Conservation (phyloP, 2,888 invertebrate genomes). For the Cremastobaeus sp. region DNA sequence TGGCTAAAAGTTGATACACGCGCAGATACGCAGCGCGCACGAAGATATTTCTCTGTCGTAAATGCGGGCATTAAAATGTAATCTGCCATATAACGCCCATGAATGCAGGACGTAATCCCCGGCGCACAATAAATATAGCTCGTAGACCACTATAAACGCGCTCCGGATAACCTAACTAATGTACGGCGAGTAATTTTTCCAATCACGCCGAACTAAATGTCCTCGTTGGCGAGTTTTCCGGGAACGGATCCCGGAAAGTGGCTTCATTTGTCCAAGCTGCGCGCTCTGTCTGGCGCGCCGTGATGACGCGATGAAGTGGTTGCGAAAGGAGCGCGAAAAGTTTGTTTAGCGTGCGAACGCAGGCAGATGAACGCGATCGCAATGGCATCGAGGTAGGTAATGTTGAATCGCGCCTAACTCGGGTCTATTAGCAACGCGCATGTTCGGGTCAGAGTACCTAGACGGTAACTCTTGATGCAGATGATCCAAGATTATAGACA, state of each 20-base stretch:
- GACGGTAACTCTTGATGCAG: conserved; percentile 66
- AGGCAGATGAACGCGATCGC: conserved; percentile 29
- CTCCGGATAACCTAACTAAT: too few species aligned
- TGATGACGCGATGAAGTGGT: too few species aligned
- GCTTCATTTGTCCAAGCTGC: too few species aligned
- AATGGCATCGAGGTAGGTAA: conserved; percentile 6
- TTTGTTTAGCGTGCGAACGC: conserved; percentile 28
- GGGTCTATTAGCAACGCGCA: conserved; percentile 35
- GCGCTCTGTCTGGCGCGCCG: too few species aligned
- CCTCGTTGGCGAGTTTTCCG: too few species aligned
- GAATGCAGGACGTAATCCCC: conserved; percentile 38
- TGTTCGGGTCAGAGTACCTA: conserved; percentile 39
- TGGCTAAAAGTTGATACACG: conserved; percentile 59
- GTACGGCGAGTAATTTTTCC: too few species aligned
- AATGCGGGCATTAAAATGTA: conserved; percentile 53
- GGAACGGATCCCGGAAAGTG: too few species aligned
- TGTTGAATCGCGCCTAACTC: conserved; percentile 22
- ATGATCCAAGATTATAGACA: conserved; percentile 76
- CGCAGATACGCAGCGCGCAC: conserved; percentile 55
- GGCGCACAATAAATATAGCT: too few species aligned
- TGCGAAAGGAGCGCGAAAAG: too few species aligned
- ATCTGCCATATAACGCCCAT: conserved; percentile 53
- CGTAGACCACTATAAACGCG: too few species aligned
- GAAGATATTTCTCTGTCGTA: conserved; percentile 29
- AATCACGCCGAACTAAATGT: too few species aligned